A percentile compares a stretch with the other conserved stretches of the same genome.
Conservation (phyloP, 2,888 invertebrate species). For the Habrosyne pyritoides region DNA sequence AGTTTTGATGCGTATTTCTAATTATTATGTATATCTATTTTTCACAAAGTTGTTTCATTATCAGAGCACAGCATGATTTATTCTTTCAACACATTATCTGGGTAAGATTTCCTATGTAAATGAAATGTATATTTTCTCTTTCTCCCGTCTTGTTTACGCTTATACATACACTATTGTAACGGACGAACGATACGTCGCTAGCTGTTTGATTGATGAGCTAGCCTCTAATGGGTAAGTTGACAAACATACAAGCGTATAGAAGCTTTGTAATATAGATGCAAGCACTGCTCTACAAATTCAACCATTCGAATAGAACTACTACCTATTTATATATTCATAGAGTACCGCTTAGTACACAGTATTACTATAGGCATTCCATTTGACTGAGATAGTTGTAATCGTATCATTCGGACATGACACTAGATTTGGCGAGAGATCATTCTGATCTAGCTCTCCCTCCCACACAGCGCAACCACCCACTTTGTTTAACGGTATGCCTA, state of each 20-base stretch:
- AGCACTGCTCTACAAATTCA: conserved; percentile 33
- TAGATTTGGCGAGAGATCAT: background rate
- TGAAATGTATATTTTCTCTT: conserved; percentile 70
- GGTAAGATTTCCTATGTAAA: conserved; percentile 66
- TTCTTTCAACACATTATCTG: conserved; percentile 55
- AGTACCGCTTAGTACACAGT: conserved; percentile 3
- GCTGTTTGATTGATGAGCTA: conserved; percentile 94
- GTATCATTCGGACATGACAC: background rate
- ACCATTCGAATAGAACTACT: conserved; percentile 26
- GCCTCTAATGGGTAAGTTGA: conserved; percentile 90
- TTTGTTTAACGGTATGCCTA: background rate
- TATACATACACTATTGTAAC: conserved; percentile 70
- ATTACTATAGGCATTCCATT: background rate
- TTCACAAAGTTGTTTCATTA: conserved; percentile 24
- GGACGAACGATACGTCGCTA: conserved; percentile 74
- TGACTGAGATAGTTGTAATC: background rate
- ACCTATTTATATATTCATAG: background rate
- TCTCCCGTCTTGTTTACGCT: conserved; percentile 77
- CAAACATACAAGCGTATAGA: conserved; percentile 57
- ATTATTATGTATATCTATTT: conserved; percentile 17
- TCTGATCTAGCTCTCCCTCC: background rate
- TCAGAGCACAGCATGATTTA: conserved; percentile 73
- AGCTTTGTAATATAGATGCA: conserved; percentile 65
- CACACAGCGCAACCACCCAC: background rate
- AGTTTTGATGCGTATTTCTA: background rate